These are phyloP conservation scores for Agrilus mali DNA, from an alignment of 2,888 invertebrate genomes.

Conservation along the genomic window DNA sequence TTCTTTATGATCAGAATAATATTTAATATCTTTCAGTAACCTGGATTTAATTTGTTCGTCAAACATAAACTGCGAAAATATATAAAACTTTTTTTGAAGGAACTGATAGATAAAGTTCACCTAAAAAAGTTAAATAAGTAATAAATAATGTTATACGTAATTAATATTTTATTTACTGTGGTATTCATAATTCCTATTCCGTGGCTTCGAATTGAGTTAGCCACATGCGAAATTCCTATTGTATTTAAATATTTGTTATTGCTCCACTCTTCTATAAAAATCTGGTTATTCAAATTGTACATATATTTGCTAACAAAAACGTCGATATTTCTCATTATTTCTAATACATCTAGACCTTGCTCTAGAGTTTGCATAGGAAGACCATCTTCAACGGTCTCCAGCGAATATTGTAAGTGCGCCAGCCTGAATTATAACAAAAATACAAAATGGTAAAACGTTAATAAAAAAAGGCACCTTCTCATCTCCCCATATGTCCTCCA, in stretches of 20 bases:
- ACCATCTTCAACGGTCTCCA: slow-evolving; percentile 80
- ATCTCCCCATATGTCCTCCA: slow-evolving; percentile 97
- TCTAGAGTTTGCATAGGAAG: slow-evolving; percentile 93
- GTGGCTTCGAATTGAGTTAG: slow-evolving; percentile 93
- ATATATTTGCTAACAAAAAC: slow-evolving; percentile 86
- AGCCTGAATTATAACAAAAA: slow-evolving; percentile 32
- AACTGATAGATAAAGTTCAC: slow-evolving; percentile 89
- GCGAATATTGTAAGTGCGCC: slow-evolving; percentile 69
- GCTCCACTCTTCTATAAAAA: slow-evolving; percentile 85
- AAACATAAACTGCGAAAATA: slow-evolving; percentile 93
- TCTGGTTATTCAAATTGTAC: slow-evolving; percentile 93
- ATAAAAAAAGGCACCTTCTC: slow-evolving; percentile 45
- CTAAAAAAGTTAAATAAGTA: slow-evolving; percentile 18
- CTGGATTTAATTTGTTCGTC: slow-evolving; percentile 96
- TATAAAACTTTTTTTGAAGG: slow-evolving; percentile 80
- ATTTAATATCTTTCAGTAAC: slow-evolving; percentile 75
- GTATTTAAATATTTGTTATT: slow-evolving; percentile 90
- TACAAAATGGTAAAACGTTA: background rate
- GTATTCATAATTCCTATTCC: slow-evolving; percentile 95
- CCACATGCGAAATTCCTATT: slow-evolving; percentile 88
- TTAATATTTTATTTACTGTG: slow-evolving; percentile 46
- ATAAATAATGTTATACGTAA: slow-evolving; percentile 1
- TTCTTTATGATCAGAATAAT: slow-evolving; percentile 62
- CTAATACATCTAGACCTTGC: slow-evolving; percentile 91
- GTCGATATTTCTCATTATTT: slow-evolving; percentile 94